Evolutionary conservation across 2,113 vertebrate genomes (phyloP).

Genomic region (Mionectes macconnelli): DNA sequence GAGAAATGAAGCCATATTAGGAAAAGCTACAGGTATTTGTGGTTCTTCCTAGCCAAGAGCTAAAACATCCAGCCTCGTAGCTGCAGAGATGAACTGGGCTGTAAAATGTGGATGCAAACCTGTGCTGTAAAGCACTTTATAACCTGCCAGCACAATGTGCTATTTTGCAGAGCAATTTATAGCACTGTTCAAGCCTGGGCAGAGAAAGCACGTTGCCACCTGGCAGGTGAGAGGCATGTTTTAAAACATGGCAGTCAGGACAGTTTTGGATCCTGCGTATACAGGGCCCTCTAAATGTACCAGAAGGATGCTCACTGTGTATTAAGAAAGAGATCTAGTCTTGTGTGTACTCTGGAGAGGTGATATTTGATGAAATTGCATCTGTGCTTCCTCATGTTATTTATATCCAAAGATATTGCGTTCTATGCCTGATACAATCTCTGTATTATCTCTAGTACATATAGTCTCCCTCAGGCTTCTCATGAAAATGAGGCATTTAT

Average conservation of each 20-base stretch:
- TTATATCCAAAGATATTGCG: constrained; percentile 20
- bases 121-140: background rate
- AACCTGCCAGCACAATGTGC: background rate
- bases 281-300: background rate
- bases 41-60: background rate
- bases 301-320: background rate
- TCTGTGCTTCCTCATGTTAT: constrained; percentile 23
- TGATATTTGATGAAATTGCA: constrained; percentile 31
- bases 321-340: background rate
- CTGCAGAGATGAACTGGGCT: background rate
- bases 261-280: background rate
- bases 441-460: constrained; percentile 22
- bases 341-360: background rate
- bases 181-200: background rate
- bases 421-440: constrained; percentile 21
- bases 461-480: constrained; percentile 22
- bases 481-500: constrained; percentile 23
- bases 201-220: background rate
- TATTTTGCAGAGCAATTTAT: background rate
- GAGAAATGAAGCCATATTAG: background rate
- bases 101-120: background rate
- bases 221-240: background rate
- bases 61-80: background rate
- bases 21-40: background rate
- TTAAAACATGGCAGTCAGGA: background rate